Conservation (phyloP, 2,113 vertebrate genomes). For the Pedionomus torquatus region DNA sequence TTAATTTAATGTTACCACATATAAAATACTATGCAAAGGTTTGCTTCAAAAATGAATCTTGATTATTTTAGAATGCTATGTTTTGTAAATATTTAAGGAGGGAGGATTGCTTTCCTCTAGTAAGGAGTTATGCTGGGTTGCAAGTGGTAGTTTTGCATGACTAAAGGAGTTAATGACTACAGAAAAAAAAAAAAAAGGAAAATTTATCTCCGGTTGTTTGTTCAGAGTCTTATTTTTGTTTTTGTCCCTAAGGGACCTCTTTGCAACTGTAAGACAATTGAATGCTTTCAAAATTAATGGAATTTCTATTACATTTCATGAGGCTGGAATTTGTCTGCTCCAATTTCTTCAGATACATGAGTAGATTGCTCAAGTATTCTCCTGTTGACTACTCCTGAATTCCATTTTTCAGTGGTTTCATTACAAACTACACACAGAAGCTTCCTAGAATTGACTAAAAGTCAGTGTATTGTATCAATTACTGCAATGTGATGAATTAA, state of each 20-base stretch:
- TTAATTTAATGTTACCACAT: not conserved
- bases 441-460: slow-evolving; percentile 26
- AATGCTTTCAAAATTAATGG: slow-evolving; percentile 14
- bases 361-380: not conserved
- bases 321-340: slow-evolving; percentile 5
- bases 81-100: not conserved
- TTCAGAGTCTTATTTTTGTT: not conserved
- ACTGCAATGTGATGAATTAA: slow-evolving; percentile 13
- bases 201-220: not conserved
- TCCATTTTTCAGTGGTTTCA: slow-evolving; percentile 3
- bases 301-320: not conserved
- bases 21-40: not conserved
- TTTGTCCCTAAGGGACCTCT: not conserved
- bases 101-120: not conserved
- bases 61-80: not conserved
- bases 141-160: not conserved
- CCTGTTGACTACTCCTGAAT: not conserved
- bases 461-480: not conserved
- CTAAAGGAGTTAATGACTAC: not conserved
- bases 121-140: not conserved
- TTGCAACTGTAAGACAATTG: slow-evolving; percentile 4
- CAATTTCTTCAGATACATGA: not conserved
- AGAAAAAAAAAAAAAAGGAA: not conserved
- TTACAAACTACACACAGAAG: slow-evolving; percentile 13
- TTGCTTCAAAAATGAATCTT: not conserved